Evolutionary conservation across 2,888 invertebrate species (phyloP), one percentile per base, ranked within the genome.

Genomic region (Petrolisthes manimaculis): DNA sequence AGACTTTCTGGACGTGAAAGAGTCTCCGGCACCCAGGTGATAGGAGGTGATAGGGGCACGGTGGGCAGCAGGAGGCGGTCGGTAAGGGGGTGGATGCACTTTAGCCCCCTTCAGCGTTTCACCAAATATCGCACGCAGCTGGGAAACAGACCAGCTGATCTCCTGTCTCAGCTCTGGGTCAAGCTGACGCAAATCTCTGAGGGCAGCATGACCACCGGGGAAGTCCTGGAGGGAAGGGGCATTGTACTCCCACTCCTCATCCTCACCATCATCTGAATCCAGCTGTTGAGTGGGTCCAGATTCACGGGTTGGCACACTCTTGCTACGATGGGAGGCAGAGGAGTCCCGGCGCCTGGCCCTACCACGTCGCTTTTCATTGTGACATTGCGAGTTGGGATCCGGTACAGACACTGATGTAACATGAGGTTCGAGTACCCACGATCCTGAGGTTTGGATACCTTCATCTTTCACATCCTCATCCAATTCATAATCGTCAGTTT

Each of bases 141-240:
- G 92, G 0, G 92, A 92, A 18, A 93, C 93, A 86, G 92, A 92
- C 92, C 92, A 93, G 83, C 92, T 92, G n/a, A 92, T 92, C 86
- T 92, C 92, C 54, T 91, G 91, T 53, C 91, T 88, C 37, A 91
- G 86, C 21, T 92, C 91, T 74, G 91, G 91, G 24, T 92, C 92
- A 9, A 91, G 75, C 56, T 89, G 86, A 3, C 85, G 67, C 53
- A 91, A 61, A 53, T 88, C 86, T 12, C 88, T 53, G 51, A 89
- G 75, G n/a, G 84, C 88, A 8, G 84, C 69, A 69, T 78, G 86
- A 51, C 83, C 85, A 51, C 82, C 89, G 4, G 84, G 67, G 61
- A 88, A 87, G 71, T 89, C 88, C 51, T 88, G 85, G 37, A 88
- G 82, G 51, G 89, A 75, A 5, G 86, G 78, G 18, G 86, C 75